Percentiles rank a stretch among this genome's conserved stretches.
These are phyloP conservation scores for Oreonectes daqikongensis DNA, from an alignment of 2,797 vertebrate genomes.

Conservation along the genomic window DNA sequence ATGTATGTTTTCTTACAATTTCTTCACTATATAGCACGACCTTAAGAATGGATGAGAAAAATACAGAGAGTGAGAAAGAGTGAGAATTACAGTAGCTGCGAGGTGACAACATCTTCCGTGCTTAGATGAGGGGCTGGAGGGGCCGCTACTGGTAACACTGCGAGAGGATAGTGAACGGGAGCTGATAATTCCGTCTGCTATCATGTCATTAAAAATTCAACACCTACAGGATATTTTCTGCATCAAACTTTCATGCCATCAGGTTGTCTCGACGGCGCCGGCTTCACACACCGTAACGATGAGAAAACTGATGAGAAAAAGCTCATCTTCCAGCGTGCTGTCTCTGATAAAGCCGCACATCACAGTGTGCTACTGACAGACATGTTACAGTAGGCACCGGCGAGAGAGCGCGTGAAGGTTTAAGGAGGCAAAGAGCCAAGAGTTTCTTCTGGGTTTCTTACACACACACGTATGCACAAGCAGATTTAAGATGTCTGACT, in stretches of 20 bases:
- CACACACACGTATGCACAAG: background rate
- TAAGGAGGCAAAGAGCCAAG: conserved; percentile 46
- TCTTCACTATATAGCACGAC: background rate
- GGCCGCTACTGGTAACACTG: conserved; percentile 39
- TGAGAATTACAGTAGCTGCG: conserved; percentile 7
- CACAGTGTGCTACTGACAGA: conserved; percentile 44
- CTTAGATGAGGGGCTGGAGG: conserved; percentile 24
- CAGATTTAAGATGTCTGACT: conserved; percentile 50
- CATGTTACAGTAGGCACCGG: conserved; percentile 37
- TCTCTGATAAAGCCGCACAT: conserved; percentile 50
- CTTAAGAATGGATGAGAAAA: background rate
- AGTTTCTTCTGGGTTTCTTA: conserved; percentile 23
- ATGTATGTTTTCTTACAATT: background rate
- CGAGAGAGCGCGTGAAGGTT: conserved; percentile 23
- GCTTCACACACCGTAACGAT: conserved; percentile 48
- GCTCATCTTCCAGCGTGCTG: conserved; percentile 47
- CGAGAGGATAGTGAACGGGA: conserved; percentile 38
- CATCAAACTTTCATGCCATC: conserved; percentile 75
- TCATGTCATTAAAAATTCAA: conserved; percentile 74
- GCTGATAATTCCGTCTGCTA: conserved; percentile 65
- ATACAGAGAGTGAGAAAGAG: background rate
- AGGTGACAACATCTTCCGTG: conserved; percentile 45
- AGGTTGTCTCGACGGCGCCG: conserved; percentile 61
- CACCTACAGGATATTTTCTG: conserved; percentile 70
- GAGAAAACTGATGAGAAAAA: conserved; percentile 59